Conservation (phyloP, 2,113 vertebrate species). For the Festucalex cinctus region DNA sequence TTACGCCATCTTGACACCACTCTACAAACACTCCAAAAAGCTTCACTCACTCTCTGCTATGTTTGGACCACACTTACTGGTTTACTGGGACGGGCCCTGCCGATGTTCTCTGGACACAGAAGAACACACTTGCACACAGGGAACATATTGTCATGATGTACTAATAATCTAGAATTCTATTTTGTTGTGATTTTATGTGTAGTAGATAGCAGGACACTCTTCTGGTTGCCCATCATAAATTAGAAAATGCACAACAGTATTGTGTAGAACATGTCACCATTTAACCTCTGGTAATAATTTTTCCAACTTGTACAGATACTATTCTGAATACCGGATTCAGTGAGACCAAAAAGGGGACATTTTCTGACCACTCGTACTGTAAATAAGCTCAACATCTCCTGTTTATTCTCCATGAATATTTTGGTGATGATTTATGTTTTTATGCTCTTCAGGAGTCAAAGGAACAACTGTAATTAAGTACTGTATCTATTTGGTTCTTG, state of each 20-base stretch:
- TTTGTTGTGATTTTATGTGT: constrained; percentile 3
- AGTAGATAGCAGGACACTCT: not conserved
- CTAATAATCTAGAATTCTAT: constrained; percentile 12
- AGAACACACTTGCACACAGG: constrained; percentile 6
- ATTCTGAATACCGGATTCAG: constrained; percentile 27
- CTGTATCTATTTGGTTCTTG: constrained; percentile 1
- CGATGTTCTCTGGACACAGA: constrained; percentile 6
- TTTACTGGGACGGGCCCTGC: constrained; percentile 6
- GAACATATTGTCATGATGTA: constrained; percentile 19
- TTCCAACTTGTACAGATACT: not conserved
- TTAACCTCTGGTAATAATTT: constrained; percentile 23
- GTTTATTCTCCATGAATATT: constrained; percentile 4
- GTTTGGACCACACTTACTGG: constrained; percentile 54
- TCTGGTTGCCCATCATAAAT: not conserved
- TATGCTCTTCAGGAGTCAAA: constrained; percentile 11
- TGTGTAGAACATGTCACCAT: constrained; percentile 4
- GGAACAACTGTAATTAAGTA: constrained; percentile 21
- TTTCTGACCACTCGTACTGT: constrained; percentile 29
- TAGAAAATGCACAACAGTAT: constrained; percentile 14
- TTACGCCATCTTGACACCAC: not conserved
- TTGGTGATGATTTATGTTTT: constrained; percentile 6
- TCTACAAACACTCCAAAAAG: constrained; percentile 36
- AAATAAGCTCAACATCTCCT: constrained; percentile 16
- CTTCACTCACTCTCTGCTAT: constrained; percentile 29
- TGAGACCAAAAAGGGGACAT: constrained; percentile 43